Percentiles rank a stretch among this genome's conserved stretches.
phyloP scores from a whole-genome alignment of 1,140 invertebrate genomes.

The Glossosoma conforme region DNA sequence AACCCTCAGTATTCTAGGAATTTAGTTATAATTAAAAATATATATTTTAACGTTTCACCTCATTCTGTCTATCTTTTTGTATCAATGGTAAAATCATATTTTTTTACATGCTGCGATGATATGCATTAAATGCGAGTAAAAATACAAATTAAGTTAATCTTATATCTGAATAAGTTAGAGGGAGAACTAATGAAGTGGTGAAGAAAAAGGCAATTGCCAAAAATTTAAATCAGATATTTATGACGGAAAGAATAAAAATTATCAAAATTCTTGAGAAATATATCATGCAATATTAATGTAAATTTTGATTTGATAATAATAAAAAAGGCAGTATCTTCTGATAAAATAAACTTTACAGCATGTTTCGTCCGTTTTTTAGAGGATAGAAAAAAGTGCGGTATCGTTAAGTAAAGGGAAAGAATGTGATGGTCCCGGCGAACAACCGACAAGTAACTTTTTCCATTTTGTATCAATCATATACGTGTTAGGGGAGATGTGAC shows the following conservation, averaged over 20 bases:
- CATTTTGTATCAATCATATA: conserved; percentile 34
- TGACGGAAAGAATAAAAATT: neutral
- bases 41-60: too few species aligned
- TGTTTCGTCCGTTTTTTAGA: conserved; percentile 3
- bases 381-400: conserved; percentile 7
- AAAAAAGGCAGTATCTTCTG: neutral
- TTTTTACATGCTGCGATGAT: too few species aligned
- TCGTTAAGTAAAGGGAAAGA: conserved; percentile 29
- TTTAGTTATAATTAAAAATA: too few species aligned
- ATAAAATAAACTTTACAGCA: neutral
- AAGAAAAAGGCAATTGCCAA: too few species aligned
- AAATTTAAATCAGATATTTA: too few species aligned
- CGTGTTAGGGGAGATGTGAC: conserved; percentile 30
- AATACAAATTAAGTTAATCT: too few species aligned
- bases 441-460: conserved; percentile 31
- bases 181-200: too few species aligned
- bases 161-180: too few species aligned
- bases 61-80: too few species aligned
- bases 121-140: too few species aligned
- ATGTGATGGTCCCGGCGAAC: conserved; percentile 30
- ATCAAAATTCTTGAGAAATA: neutral
- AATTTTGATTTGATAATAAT: neutral
- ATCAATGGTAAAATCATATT: too few species aligned
- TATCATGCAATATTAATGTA: neutral
- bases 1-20: too few species aligned